Percentiles rank a stretch among this genome's conserved stretches.
Evolutionary conservation across 2,113 vertebrate species (phyloP).

Genomic region (Manacus vitellinus): DNA sequence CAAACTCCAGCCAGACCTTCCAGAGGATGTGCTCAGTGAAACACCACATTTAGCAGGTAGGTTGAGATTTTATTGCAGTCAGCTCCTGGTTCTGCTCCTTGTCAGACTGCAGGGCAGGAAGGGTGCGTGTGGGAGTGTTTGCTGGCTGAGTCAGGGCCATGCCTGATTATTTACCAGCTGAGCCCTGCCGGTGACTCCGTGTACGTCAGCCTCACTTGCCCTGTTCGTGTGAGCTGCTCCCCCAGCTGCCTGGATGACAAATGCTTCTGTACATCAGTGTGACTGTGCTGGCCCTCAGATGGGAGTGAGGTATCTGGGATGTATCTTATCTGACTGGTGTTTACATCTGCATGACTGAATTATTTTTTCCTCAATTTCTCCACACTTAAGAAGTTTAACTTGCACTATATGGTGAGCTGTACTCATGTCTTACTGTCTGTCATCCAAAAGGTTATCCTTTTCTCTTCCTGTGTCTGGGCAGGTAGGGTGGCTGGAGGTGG

Average conservation of each 20-base stretch:
- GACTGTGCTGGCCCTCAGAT: neutral
- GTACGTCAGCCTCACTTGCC: rapidly evolving
- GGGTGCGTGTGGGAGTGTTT: neutral
- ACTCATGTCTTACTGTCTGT: neutral
- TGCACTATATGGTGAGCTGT: rapidly evolving
- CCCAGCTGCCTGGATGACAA: neutral
- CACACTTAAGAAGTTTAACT: neutral
- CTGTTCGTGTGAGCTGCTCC: neutral
- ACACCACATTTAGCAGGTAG: neutral
- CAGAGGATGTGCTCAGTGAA: neutral
- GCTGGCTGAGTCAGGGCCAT: neutral
- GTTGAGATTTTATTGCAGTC: neutral
- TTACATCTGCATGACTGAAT: neutral
- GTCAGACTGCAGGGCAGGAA: neutral
- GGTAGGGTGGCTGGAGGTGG: neutral
- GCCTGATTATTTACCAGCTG: neutral
- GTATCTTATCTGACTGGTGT: neutral
- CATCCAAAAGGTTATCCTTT: neutral
- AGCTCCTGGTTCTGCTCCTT: no score
- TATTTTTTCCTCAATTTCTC: neutral
- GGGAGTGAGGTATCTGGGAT: neutral
- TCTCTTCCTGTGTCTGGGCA: neutral
- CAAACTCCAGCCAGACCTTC: rapidly evolving
- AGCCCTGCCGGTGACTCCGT: rapidly evolving
- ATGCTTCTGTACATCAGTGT: neutral